Base-by-base conservation (phyloP, 2,113 vertebrate genomes). In the Engystomops pustulosus region DNA sequence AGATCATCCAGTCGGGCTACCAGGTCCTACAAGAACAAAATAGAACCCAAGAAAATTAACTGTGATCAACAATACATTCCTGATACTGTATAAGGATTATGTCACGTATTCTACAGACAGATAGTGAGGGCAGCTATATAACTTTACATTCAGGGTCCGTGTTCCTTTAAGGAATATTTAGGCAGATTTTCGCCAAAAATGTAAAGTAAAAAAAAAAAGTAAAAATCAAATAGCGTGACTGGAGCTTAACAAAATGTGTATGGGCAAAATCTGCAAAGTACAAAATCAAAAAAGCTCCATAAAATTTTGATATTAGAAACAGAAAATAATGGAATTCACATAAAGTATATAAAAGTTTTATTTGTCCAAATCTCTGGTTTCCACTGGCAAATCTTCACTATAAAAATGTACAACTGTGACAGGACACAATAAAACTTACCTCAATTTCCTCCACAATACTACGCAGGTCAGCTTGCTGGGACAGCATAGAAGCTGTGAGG, bases 1-100 rank as follows among this genome's bases (percentile, higher is more conserved):
- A 99, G 90, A 85, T 99, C 97, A 93, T 99, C 98, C 89, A 99
- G 87, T n/a, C 97, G 96, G 68, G 97, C 97, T 0, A 96, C 97
- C 85, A 99, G 94, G 89, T 99, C 98, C 98, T 99, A 87, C 62
- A 15, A 83, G 41, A 20, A 68, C 86, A 12, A 81, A 85, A 76
- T 85, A n/a, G n/a, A n/a, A n/a, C n/a, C n/a, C n/a, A n/a, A n/a
- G n/a, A n/a, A n/a, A n/a, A n/a, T n/a, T n/a, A n/a, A n/a, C n/a
- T n/a, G n/a, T n/a, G n/a, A n/a, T n/a, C n/a, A n/a, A n/a, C n/a
- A n/a, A n/a, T n/a, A n/a, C n/a, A n/a, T n/a, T n/a, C n/a, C n/a
- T n/a, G n/a, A n/a, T n/a, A n/a, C n/a, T n/a, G n/a, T n/a, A n/a
- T n/a, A n/a, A n/a, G n/a, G n/a, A n/a, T n/a, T n/a, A n/a, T n/a